These are phyloP conservation scores for Phaonia tiefii DNA, from an alignment of 2,888 invertebrate genomes.

Conservation along the genomic window DNA sequence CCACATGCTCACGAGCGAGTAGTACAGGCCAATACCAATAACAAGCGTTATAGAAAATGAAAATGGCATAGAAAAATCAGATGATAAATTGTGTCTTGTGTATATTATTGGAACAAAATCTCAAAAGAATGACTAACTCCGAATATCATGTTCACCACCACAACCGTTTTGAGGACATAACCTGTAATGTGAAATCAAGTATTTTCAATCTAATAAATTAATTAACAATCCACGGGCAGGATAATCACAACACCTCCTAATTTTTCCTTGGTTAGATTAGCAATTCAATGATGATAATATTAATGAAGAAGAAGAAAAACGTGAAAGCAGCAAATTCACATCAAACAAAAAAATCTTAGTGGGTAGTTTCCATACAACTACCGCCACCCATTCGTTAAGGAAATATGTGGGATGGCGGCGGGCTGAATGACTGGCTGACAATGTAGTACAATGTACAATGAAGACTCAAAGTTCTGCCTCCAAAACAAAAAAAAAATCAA, in stretches of 20 bases:
- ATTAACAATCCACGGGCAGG: slow-evolving; percentile 19
- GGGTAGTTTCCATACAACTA: slow-evolving; percentile 8
- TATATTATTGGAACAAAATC: neutral
- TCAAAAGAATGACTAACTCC: slow-evolving; percentile 11
- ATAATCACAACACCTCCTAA: slow-evolving; percentile 31
- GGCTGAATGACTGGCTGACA: neutral
- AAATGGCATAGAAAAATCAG: slow-evolving; percentile 25
- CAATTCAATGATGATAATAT: too few relatives aligned
- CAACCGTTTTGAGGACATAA: neutral
- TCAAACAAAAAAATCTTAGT: slow-evolving; percentile 10
- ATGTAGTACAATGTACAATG: too few relatives aligned
- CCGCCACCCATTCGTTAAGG: slow-evolving; percentile 14
- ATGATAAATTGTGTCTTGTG: slow-evolving; percentile 19
- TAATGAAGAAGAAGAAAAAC: neutral
- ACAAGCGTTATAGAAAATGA: slow-evolving; percentile 20
- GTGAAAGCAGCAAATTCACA: slow-evolving; percentile 4
- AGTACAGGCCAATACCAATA: neutral
- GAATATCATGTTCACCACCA: neutral
- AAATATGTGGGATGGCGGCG: slow-evolving; percentile 53
- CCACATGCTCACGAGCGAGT: neutral
- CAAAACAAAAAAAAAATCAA: slow-evolving; percentile 1
- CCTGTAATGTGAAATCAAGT: neutral
- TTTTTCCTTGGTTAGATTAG: neutral
- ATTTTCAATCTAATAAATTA: slow-evolving; percentile 14
- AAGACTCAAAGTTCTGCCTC: slow-evolving; percentile 54